These are phyloP conservation scores for Macrostomum lignano DNA, from an alignment of 1,140 invertebrate genomes.

Conservation along the genomic window DNA sequence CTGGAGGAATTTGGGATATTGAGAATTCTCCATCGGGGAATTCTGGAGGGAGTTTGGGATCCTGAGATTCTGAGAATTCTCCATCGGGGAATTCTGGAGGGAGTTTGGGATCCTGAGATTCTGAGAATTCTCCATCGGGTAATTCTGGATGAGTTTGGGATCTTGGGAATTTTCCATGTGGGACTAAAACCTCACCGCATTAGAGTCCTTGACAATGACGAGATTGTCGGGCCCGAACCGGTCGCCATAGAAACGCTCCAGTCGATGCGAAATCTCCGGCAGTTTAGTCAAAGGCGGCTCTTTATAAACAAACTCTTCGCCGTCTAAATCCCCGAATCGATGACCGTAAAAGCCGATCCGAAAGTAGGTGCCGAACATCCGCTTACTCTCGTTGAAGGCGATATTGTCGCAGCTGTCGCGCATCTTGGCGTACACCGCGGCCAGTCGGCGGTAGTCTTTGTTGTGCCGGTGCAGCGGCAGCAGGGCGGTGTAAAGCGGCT, in stretches of 20 bases:
- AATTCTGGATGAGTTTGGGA: too few species aligned
- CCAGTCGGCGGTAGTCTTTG: conserved; percentile 64
- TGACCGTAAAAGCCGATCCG: conserved; percentile 76
- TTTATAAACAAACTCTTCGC: conserved; percentile 81
- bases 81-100: too few species aligned
- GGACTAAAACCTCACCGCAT: too few species aligned
- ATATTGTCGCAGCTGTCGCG: conserved; percentile 31
- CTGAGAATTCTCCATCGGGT: too few species aligned
- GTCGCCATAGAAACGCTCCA: conserved; percentile 76
- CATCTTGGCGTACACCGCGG: conserved; percentile 51
- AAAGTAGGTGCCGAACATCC: conserved; percentile 84
- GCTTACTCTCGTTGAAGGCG: conserved; percentile 53
- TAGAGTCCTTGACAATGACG: too few species aligned
- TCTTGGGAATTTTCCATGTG: too few species aligned
- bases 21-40: too few species aligned
- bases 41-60: too few species aligned
- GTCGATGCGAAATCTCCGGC: conserved; percentile 69
- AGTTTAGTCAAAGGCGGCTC: conserved; percentile 79
- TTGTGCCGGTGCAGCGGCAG: conserved; percentile 66
- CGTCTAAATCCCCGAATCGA: conserved; percentile 68
- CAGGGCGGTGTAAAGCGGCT: conserved; percentile 58
- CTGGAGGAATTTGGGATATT: too few species aligned
- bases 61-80: too few species aligned
- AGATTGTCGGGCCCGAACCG: conserved; percentile 54
- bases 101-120: too few species aligned